Evolutionary conservation across 2,888 invertebrate species (phyloP), one percentile per base, ranked within the genome.

Genomic region (Hydropsyche betteni): DNA sequence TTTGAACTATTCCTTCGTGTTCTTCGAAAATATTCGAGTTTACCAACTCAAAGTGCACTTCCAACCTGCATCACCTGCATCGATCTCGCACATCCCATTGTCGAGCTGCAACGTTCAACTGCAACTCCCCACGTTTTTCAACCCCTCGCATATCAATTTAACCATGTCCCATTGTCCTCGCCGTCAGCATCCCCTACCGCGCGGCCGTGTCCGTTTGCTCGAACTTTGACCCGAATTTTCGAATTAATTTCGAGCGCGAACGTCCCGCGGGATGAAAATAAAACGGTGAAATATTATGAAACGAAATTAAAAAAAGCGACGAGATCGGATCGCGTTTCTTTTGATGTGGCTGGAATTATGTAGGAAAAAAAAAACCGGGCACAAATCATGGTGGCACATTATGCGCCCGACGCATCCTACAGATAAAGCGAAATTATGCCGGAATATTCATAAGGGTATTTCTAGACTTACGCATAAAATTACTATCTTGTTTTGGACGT

Each of bases 381-480:
- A 64, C 34, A 64, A 64, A 64, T 64, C 64, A 64, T 64, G 64
- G 64, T 64, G 64, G 64, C 36, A 64, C 36, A 64, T 64, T 64
- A 64, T 64, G 36, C 36, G 34, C 34, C 34, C 34, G 64, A 64
- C 16, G 51, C 69, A 44, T 69, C 69, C 50, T 50, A 55, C 24
- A 50, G 44, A 69, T 69, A 64, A 64, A 64, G 36, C 12, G 34
- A 36, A 70, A 70, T 70, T 33, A 70, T 70, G 70, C 70, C 33
- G 70, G 53, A 70, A 70, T 70, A 70, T 70, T 70, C 70, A 69
- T 64, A 36, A 64, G 64, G 36, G 64, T 64, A 34, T 64, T 24
- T 58, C 44, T 44, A 10, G 44, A 44, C 10, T 44, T 44, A 10
- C 10, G 10, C 10, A 10, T 44, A 10, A 44, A 44, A 44, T 44